phyloP scores from a whole-genome alignment of 2,888 invertebrate species.

The Odontocolon sp. region DNA sequence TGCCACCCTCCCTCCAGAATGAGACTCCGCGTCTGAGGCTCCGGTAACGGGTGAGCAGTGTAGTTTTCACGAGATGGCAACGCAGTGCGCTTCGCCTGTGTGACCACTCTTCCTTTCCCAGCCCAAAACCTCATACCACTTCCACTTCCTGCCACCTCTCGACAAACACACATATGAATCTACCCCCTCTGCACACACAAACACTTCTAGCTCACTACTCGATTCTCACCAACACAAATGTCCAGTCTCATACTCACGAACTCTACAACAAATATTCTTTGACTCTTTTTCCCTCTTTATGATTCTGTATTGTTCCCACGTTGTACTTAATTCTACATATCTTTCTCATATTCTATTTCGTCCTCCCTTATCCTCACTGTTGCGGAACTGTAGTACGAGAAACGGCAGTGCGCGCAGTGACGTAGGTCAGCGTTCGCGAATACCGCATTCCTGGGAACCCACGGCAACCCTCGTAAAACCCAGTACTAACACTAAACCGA shows the following conservation, averaged over 20 bases:
- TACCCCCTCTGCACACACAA: not conserved
- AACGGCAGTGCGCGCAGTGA: slow-evolving; percentile 65
- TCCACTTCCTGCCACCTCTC: not conserved
- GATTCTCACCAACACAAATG: not conserved
- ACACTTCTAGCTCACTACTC: not conserved
- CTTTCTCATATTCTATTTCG: not conserved
- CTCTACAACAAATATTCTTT: slow-evolving; percentile 9
- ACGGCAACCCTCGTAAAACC: slow-evolving; percentile 8
- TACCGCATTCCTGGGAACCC: slow-evolving; percentile 20
- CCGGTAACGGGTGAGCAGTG: slow-evolving; percentile 55
- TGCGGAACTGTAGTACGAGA: slow-evolving; percentile 41
- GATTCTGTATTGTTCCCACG: slow-evolving; percentile 17
- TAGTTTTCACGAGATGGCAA: slow-evolving; percentile 76
- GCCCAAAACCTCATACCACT: slow-evolving; percentile 40
- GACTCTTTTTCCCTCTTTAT: slow-evolving; percentile 11
- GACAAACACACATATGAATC: slow-evolving; percentile 6
- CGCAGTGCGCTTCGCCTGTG: slow-evolving; percentile 70
- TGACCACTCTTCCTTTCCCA: slow-evolving; percentile 61
- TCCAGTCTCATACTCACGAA: slow-evolving; percentile 3
- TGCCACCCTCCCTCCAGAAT: slow-evolving; percentile 38
- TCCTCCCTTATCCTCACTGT: slow-evolving; percentile 26
- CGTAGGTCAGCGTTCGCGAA: slow-evolving; percentile 71
- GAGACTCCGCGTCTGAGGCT: slow-evolving; percentile 52
- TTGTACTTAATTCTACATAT: not conserved
- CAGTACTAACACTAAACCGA: not conserved